These are phyloP conservation scores for Cirrhinus mrigala DNA, from an alignment of 2,797 vertebrate genomes.

Conservation along the genomic window DNA sequence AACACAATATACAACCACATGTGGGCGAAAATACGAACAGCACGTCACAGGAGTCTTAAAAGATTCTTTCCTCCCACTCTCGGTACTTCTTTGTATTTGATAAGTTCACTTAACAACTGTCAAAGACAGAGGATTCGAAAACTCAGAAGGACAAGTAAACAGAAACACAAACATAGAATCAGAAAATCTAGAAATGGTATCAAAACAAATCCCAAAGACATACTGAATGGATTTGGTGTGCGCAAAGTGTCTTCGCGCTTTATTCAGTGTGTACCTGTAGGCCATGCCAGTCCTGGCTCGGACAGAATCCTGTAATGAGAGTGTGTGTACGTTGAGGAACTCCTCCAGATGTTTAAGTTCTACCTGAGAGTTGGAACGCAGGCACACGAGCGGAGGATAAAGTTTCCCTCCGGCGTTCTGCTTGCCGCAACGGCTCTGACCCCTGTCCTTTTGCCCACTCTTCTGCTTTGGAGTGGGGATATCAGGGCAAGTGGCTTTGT, in stretches of 20 bases:
- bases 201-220: conserved; percentile 24
- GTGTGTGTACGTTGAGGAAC: conserved; percentile 84
- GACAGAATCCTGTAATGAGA: conserved; percentile 83
- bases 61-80: conserved; percentile 28
- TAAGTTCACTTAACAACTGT: neutral
- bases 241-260: neutral
- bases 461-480: conserved; percentile 84
- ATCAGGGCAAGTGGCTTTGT: conserved; percentile 84
- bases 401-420: conserved; percentile 58
- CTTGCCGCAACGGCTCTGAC: conserved; percentile 67
- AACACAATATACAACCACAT: neutral
- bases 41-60: conserved; percentile 18
- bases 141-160: neutral
- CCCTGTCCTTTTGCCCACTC: conserved; percentile 72
- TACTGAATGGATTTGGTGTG: conserved; percentile 1
- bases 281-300: conserved; percentile 80
- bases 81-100: neutral
- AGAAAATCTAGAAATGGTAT: conserved; percentile 59
- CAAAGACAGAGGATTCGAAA: neutral
- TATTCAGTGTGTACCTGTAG: conserved; percentile 75
- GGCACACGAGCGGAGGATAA: conserved; percentile 65
- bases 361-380: conserved; percentile 60
- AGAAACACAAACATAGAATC: conserved; percentile 35
- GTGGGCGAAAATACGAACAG: conserved; percentile 34
- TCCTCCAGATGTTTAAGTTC: conserved; percentile 85